Percentiles rank a stretch among this genome's conserved stretches.
These are phyloP conservation scores for Eriocheir sinensis DNA, from an alignment of 1,140 invertebrate species.

Conservation along the genomic window DNA sequence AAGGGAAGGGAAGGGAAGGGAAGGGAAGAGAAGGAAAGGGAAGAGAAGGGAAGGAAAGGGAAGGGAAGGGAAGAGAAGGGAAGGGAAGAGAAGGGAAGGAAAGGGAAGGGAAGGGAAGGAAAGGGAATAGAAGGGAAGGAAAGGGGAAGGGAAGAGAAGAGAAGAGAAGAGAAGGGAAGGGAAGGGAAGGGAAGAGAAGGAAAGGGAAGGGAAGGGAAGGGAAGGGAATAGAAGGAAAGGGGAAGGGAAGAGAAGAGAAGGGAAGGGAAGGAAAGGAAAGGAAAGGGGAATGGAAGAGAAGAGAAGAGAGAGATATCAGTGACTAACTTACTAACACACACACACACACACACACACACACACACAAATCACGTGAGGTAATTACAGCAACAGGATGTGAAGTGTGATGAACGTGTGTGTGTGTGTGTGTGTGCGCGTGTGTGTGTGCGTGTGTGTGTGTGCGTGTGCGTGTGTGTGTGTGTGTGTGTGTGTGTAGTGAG, in stretches of 20 bases:
- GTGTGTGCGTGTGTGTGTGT: constrained; percentile 33
- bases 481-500: neutral
- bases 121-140: no score
- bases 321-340: no score
- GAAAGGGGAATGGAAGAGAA: neutral
- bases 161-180: neutral
- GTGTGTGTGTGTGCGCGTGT: constrained; percentile 32
- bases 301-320: neutral
- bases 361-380: no score
- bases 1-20: neutral
- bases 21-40: neutral
- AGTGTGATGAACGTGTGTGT: neutral
- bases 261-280: neutral
- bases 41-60: neutral
- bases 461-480: constrained; percentile 28
- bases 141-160: neutral
- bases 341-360: no score
- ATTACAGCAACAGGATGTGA: neutral
- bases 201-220: neutral
- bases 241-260: neutral
- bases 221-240: no score
- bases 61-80: neutral
- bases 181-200: neutral
- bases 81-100: neutral
- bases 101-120: neutral